A percentile compares a stretch with the other conserved stretches of the same genome.
phyloP scores from a whole-genome alignment of 2,113 vertebrate species.

The Abramis brama region DNA sequence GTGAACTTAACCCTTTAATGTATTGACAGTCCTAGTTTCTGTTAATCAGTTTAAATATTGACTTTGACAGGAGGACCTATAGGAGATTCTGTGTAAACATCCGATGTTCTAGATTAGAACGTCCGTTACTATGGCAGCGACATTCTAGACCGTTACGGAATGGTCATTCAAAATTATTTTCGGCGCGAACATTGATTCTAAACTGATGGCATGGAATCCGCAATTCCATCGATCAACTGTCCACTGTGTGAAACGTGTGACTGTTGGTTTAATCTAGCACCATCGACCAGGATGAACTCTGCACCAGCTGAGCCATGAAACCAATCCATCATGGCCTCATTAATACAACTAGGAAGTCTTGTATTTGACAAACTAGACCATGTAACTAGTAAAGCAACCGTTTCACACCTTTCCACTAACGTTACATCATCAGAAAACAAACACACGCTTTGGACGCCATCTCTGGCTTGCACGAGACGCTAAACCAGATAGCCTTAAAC shows the following conservation, averaged over 20 bases:
- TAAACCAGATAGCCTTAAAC: conserved; percentile 7
- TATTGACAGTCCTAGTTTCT: not conserved
- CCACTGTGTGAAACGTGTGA: not conserved
- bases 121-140: not conserved
- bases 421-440: not conserved
- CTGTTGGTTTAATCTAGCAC: conserved; percentile 7
- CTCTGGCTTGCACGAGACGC: not conserved
- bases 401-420: not conserved
- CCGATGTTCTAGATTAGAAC: too few species aligned
- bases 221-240: conserved; percentile 33
- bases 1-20: too few species aligned
- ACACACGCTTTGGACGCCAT: conserved; percentile 16
- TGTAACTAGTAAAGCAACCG: not conserved
- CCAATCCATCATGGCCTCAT: conserved; percentile 12
- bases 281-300: conserved; percentile 23
- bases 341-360: not conserved
- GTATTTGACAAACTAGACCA: not conserved
- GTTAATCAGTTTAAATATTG: not conserved
- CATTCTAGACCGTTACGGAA: not conserved
- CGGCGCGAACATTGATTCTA: conserved; percentile 11
- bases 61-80: not conserved
- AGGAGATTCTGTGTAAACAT: not conserved
- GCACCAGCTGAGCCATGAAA: not conserved
- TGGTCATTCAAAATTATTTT: not conserved
- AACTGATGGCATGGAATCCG: not conserved